Conservation (phyloP, 2,797 vertebrate genomes). For the Crypturellus tataupa region DNA sequence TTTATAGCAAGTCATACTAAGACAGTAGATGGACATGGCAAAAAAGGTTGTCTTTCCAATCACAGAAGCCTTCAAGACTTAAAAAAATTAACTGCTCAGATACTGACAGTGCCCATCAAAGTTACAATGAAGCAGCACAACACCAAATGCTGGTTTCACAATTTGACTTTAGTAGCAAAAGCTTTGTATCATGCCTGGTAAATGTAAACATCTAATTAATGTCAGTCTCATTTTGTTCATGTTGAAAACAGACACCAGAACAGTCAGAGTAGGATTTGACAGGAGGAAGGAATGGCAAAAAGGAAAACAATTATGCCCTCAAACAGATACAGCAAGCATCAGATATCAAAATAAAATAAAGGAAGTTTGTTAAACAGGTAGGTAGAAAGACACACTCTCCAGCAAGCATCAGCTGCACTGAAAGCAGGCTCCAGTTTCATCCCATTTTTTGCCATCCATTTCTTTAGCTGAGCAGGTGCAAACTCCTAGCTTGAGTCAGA, state of each 20-base stretch:
- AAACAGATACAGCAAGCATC: not conserved
- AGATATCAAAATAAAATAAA: not conserved
- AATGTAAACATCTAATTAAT: slow-evolving; percentile 40
- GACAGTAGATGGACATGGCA: not conserved
- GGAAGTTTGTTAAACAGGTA: not conserved
- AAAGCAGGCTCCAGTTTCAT: not conserved
- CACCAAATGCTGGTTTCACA: not conserved
- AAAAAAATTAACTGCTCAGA: not conserved
- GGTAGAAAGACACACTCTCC: not conserved
- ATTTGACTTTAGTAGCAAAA: not conserved
- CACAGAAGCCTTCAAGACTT: not conserved
- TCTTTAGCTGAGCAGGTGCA: not conserved
- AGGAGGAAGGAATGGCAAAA: not conserved
- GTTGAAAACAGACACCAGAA: slow-evolving; percentile 35
- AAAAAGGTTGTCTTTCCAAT: not conserved
- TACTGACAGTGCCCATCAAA: not conserved
- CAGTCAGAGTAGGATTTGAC: not conserved
- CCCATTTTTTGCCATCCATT: not conserved
- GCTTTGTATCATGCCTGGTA: not conserved
- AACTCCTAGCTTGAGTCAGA: not conserved
- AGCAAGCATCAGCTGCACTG: not conserved
- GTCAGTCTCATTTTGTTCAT: slow-evolving; percentile 7
- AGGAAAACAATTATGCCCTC: not conserved
- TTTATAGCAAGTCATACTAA: not conserved
- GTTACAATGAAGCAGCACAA: not conserved